A percentile compares a stretch with the other conserved stretches of the same genome.
Conservation (phyloP, 2,888 invertebrate species). For the Acrocyrtus sp. region DNA sequence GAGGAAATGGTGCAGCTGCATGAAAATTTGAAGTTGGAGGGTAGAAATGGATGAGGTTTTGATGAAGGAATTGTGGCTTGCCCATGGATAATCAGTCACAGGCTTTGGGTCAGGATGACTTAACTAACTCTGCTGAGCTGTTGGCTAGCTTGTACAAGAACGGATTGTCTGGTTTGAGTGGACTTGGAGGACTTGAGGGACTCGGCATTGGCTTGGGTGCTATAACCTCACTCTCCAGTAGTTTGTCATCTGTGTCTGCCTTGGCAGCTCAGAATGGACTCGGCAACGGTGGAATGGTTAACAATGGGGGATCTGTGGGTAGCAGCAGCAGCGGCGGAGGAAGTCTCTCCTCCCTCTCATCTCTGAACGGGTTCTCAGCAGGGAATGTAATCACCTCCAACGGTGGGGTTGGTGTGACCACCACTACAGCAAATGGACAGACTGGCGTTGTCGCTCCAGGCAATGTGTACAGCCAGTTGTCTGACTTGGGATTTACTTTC, state of each 20-base stretch:
- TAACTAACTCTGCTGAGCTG: conserved; percentile 65
- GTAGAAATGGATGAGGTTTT: conserved; percentile 5
- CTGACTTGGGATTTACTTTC: conserved; percentile 57
- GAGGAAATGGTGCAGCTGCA: too few relatives aligned
- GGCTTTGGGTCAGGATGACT: conserved; percentile 49
- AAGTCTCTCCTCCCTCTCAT: conserved; percentile 60
- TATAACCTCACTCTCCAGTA: conserved; percentile 63
- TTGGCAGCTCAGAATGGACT: conserved; percentile 40
- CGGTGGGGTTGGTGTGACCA: conserved; percentile 23
- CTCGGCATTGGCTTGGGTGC: conserved; percentile 67
- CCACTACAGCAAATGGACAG: conserved; percentile 33
- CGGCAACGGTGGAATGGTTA: conserved; percentile 22
- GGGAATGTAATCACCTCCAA: conserved; percentile 24
- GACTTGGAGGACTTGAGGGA: conserved; percentile 63
- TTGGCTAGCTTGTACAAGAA: conserved; percentile 79
- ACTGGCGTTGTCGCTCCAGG: conserved; percentile 31
- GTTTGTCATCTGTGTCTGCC: conserved; percentile 60
- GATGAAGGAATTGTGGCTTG: conserved; percentile 64
- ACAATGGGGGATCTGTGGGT: conserved; percentile 49
- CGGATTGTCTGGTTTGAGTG: conserved; percentile 69
- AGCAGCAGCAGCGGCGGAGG: conserved; percentile 60
- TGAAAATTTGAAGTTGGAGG: background rate
- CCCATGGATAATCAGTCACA: conserved; percentile 66
- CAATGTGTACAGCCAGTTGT: conserved; percentile 46
- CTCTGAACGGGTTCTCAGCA: conserved; percentile 60